Conservation (phyloP, 2,888 invertebrate species). For the Ormyrus thymus region DNA sequence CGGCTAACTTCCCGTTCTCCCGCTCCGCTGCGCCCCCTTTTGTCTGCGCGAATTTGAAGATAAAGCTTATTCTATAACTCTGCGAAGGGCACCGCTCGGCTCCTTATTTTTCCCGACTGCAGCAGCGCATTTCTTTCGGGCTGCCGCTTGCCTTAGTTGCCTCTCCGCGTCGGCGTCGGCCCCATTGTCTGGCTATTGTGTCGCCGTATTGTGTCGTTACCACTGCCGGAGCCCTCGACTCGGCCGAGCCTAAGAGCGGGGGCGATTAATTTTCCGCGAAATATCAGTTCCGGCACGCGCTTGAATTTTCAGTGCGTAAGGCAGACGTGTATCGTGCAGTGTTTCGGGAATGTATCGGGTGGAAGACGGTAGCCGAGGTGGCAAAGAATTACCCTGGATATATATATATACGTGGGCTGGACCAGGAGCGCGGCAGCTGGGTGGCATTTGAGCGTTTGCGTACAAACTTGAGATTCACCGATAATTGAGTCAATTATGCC, state of each 20-base stretch:
- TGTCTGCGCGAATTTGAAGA: slow-evolving; percentile 6
- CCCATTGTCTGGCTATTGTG: slow-evolving; percentile 72
- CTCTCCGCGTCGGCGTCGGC: not conserved
- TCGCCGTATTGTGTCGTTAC: no score
- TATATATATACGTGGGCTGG: not conserved
- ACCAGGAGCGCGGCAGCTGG: slow-evolving; percentile 13
- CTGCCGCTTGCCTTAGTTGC: not conserved
- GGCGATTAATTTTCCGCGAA: slow-evolving; percentile 71
- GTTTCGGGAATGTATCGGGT: not conserved
- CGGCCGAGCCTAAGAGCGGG: not conserved
- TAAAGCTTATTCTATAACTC: slow-evolving; percentile 28
- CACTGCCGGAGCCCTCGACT: slow-evolving; percentile 50
- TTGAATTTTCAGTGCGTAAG: slow-evolving; percentile 57
- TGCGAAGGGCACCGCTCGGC: not conserved
- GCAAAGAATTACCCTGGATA: not conserved
- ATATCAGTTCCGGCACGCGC: slow-evolving; percentile 70
- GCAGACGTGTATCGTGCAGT: not conserved
- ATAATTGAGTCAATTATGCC: no score
- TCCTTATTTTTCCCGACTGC: not conserved
- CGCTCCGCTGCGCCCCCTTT: slow-evolving; percentile 21
- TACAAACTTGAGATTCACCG: no score
- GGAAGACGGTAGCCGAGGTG: not conserved
- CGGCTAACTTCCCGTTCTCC: slow-evolving; percentile 27
- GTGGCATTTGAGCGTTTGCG: no score
- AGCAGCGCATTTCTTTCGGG: not conserved